A percentile compares a stretch with the other conserved stretches of the same genome.
Evolutionary conservation across 2,888 invertebrate genomes (phyloP).

Genomic region (Stenodema calcarata): DNA sequence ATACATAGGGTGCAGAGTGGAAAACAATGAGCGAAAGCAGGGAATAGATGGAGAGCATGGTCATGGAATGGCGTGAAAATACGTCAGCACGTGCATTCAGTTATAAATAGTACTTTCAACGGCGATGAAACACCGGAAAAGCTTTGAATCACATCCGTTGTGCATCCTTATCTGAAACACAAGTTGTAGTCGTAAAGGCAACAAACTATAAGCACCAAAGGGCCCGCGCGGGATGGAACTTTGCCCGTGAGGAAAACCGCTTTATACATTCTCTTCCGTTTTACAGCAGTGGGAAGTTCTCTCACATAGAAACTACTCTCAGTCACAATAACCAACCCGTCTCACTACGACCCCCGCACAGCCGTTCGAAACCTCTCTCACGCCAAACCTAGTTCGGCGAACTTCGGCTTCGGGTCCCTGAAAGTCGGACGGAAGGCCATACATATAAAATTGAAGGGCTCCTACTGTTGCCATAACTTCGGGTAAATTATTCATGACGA

Average conservation of each 20-base stretch:
- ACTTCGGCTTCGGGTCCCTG: not conserved
- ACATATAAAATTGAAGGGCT: not conserved
- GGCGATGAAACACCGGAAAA: not conserved
- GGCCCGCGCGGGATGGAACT: not conserved
- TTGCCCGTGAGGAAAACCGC: not conserved
- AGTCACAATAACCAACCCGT: not conserved
- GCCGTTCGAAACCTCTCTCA: not conserved
- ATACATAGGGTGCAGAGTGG: no score
- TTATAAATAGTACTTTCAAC: not conserved
- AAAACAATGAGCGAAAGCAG: no score
- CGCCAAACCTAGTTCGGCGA: not conserved
- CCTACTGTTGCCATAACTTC: not conserved
- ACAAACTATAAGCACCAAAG: not conserved
- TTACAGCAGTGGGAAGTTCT: not conserved
- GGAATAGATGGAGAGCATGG: no score
- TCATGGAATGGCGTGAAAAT: no score
- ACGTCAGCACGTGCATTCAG: no score
- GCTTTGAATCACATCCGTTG: not conserved
- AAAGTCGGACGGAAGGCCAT: not conserved
- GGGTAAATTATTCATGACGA: not conserved
- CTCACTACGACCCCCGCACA: not conserved
- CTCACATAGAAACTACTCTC: not conserved
- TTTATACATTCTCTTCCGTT: not conserved
- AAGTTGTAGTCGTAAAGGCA: not conserved
- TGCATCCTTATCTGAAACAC: not conserved